phyloP scores from a whole-genome alignment of 92 coral and sea anemone species.

The Palythoa grandis region DNA sequence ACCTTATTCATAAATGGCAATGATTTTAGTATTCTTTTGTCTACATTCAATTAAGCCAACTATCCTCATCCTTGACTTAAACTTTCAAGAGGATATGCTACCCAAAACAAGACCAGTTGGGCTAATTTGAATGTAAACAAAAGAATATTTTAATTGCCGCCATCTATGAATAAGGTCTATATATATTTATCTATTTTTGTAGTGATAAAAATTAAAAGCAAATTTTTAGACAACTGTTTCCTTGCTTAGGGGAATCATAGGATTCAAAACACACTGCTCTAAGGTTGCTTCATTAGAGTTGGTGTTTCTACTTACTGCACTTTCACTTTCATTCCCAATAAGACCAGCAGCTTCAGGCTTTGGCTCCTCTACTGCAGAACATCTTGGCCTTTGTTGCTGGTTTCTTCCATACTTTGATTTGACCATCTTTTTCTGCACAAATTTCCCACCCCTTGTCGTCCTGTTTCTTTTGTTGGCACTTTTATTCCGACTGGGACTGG shows the following conservation, averaged over 20 bases:
- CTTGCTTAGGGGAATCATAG: conserved; percentile 22
- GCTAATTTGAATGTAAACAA: too few species aligned
- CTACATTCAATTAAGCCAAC: background rate
- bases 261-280: background rate
- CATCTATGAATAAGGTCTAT: too few species aligned
- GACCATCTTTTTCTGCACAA: background rate
- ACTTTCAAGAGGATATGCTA: too few species aligned
- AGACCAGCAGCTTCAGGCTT: conserved; percentile 22
- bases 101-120: too few species aligned
- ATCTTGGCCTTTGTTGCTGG: conserved; percentile 23
- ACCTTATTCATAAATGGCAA: too few species aligned
- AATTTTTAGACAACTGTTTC: conserved; percentile 32
- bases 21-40: too few species aligned
- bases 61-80: too few species aligned
- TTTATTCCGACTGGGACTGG: conserved; percentile 19
- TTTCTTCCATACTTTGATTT: conserved; percentile 9
- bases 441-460: background rate
- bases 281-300: background rate
- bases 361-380: conserved; percentile 2
- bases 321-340: conserved; percentile 9
- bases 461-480: background rate
- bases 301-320: background rate
- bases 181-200: background rate
- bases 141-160: too few species aligned
- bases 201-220: background rate